A percentile compares a stretch with the other conserved stretches of the same genome.
Evolutionary conservation across 2,113 vertebrate genomes (phyloP).

Genomic region (Typhlomys cinereus): DNA sequence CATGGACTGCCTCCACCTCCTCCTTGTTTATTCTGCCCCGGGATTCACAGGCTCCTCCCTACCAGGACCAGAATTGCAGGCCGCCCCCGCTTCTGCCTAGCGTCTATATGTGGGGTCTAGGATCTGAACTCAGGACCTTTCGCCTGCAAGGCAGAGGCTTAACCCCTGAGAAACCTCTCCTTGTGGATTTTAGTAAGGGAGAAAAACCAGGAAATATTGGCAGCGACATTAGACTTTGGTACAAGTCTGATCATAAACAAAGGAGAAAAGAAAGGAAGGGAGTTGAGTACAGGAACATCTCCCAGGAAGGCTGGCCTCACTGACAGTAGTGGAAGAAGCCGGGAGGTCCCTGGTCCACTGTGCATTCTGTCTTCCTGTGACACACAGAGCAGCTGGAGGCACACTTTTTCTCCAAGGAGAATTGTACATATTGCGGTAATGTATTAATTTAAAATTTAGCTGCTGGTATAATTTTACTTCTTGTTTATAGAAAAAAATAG

Average conservation of each 20-base stretch:
- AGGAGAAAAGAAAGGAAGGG: background rate
- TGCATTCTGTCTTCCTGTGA: background rate
- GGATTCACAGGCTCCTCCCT: no score
- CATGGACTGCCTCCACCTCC: no score
- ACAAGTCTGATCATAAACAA: background rate
- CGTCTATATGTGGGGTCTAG: no score
- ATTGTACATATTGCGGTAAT: background rate
- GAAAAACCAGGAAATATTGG: background rate
- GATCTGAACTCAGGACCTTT: no score
- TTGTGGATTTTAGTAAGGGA: background rate
- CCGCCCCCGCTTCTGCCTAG: no score
- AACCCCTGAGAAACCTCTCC: no score
- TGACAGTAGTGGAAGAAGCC: background rate
- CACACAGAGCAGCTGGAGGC: background rate
- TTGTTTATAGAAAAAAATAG: background rate
- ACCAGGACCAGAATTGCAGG: no score
- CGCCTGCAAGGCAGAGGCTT: no score
- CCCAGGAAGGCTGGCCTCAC: background rate
- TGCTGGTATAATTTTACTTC: background rate
- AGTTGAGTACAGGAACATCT: no score
- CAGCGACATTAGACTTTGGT: background rate
- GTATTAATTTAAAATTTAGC: slow-evolving; percentile 27
- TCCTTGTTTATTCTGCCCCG: no score
- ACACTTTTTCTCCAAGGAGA: background rate
- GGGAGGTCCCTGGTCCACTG: background rate